Evolutionary conservation across 2,888 invertebrate genomes (phyloP).

Genomic region (Timema cristinae): DNA sequence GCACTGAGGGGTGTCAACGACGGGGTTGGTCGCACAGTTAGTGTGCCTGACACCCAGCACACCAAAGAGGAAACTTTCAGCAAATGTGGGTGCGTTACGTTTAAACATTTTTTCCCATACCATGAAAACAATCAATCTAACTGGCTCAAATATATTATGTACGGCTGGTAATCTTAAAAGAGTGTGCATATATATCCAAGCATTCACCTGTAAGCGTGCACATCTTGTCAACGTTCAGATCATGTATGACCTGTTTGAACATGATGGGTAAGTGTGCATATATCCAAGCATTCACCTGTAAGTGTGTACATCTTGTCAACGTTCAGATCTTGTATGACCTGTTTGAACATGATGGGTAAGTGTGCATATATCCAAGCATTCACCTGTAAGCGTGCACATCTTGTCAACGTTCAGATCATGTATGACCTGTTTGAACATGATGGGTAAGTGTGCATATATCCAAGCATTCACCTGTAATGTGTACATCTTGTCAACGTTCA

Average conservation of each 20-base stretch:
- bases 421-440: slow-evolving; percentile 72
- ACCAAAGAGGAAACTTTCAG: background rate
- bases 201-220: slow-evolving; percentile 67
- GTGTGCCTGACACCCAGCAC: too few relatives aligned
- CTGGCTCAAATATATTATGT: too few relatives aligned
- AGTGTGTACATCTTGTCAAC: slow-evolving; percentile 72
- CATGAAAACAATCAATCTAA: too few relatives aligned
- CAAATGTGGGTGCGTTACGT: background rate
- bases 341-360: slow-evolving; percentile 68
- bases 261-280: slow-evolving; percentile 57
- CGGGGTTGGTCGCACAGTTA: too few relatives aligned
- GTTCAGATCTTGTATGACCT: slow-evolving; percentile 79
- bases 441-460: slow-evolving; percentile 49
- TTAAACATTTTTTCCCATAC: background rate
- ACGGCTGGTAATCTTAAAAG: too few relatives aligned
- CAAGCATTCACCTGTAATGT: slow-evolving; percentile 59
- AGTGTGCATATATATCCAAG: background rate
- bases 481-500: slow-evolving; percentile 76
- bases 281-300: slow-evolving; percentile 51
- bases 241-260: slow-evolving; percentile 71
- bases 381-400: slow-evolving; percentile 69
- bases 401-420: slow-evolving; percentile 77
- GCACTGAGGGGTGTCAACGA: too few relatives aligned
- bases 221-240: slow-evolving; percentile 74
- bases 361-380: slow-evolving; percentile 34